Base-by-base conservation (phyloP, 1,140 invertebrate genomes). In the Habropoda laboriosa region DNA sequence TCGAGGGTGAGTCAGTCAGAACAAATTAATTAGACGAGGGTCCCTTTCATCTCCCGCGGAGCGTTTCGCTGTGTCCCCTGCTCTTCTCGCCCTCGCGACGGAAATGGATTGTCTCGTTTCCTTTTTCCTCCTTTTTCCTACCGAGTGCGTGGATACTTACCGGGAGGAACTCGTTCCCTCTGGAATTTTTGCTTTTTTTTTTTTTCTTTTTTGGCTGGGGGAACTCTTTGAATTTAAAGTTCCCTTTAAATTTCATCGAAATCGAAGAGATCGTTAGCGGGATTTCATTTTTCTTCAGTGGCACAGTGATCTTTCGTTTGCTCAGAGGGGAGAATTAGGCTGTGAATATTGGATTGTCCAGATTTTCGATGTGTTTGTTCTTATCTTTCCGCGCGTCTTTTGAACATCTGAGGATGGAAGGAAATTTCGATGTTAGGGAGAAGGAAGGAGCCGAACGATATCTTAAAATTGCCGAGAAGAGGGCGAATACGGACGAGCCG, bases 1-100 rank as follows among this genome's bases (percentile, higher is more conserved):
- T 70, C 88, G 55, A 89, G 89, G 83, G 92, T 93, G 67, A 92
- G 90, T 89, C 47, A 51, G 58, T 66, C 51, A n/a, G n/a, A 79
- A 68, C 68, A 61, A 73, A 79, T 79, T 79, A 79, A 79, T 79
- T 79, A 79, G 58, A 53, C 55, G 76, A 60, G 68, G 66, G 40
- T 58, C 51, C 74, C 64, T 70, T 77, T 77, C 66, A 68, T 58
- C 66, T 51, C 51, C 21, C 74, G 40, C 53, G 40, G 24, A 27
- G 42, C 64, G 51, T 58, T 57, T 68, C 74, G n/a, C 7, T 24
- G 27, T 68, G 13, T n/a, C 60, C 72, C 27, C 0, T 7, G 5
- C 30, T 10, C 35, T 24, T 51, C 30, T 35, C 58, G 24, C 71
- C 24, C 60, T 75, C 73, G 49, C 53, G 53, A 70, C 66, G 75